Evolutionary conservation across 2,888 invertebrate genomes (phyloP), one percentile per base, ranked within the genome.

Genomic region (Drosophila testacea): DNA sequence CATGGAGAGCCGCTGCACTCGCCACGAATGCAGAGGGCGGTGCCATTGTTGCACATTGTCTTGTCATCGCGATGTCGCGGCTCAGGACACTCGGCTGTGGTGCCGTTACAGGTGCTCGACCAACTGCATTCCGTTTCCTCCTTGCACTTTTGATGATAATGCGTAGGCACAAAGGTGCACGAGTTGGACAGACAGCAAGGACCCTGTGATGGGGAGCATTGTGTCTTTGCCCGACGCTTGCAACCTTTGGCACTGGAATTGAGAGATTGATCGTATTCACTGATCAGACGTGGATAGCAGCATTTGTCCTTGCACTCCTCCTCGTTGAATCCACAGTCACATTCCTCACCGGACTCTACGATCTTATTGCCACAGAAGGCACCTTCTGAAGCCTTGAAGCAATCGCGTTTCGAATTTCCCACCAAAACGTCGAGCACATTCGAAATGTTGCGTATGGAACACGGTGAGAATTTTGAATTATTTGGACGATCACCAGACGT

Each of bases 291-390:
- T 16, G 98, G 98, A 93, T 98, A 97, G 93, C 99, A 99, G 92
- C 99, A 99, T 73, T 95, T 96, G 86, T 96, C 96, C 78, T 95
- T 95, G 93, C 99, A 99, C 90, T 99, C 99, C 11, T 96, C 95
- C 73, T 96, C 96, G 86, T 97, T 96, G 92, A 98, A 99, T 28
- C 98, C 98, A 90, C 98, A 98, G 92, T 99, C 99, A 91, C 99
- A 99, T 93, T 99, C 97, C 93, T 99, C 99, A 51, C 97, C 98
- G 30, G 96, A 96, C 92, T 99, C 99, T 0, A 98, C 98, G 88
- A 99, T 98, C 93, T 98, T 98, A 93, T 99, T 99, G 61, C 99
- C 99, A 93, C 99, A 99, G 95, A 99, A 99, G 32, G 99, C 98
- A 66, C 98, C 98, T 69, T 95, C 96, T 59, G 96, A 96, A n/a